Percentiles rank a stretch among this genome's conserved stretches.
Evolutionary conservation across 2,113 vertebrate genomes (phyloP).

Genomic region (Neopipo cinnamomea): DNA sequence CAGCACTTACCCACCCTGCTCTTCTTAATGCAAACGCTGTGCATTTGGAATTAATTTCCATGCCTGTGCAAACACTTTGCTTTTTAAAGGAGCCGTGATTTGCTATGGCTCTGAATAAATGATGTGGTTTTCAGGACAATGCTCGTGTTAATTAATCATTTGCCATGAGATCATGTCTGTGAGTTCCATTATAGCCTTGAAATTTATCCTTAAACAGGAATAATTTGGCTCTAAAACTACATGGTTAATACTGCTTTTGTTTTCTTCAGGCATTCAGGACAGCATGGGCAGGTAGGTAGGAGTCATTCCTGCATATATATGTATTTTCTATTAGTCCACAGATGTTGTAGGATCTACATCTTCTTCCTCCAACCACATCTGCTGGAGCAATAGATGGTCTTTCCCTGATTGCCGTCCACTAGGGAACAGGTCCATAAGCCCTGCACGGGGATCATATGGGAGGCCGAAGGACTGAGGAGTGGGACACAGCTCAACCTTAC

Average conservation of each 20-base stretch:
- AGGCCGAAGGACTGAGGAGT: background rate
- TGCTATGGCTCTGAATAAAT: background rate
- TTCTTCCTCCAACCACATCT: background rate
- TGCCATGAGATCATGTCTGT: background rate
- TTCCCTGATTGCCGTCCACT: background rate
- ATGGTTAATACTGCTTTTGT: background rate
- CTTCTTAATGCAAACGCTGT: background rate
- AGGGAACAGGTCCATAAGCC: background rate
- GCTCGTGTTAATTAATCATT: background rate
- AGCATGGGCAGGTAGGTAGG: background rate
- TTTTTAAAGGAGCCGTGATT: background rate
- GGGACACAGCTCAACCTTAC: background rate
- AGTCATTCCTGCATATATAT: background rate
- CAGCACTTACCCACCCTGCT: background rate
- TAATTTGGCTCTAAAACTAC: background rate
- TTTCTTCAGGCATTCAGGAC: background rate
- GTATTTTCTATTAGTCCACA: background rate
- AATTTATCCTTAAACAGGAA: background rate
- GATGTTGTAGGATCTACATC: background rate
- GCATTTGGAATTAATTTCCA: background rate
- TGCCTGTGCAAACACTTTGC: background rate
- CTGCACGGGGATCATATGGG: background rate
- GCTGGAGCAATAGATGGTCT: background rate
- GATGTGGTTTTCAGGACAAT: background rate
- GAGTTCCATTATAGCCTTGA: background rate